Evolutionary conservation across 1,140 invertebrate genomes (phyloP), one percentile per base, ranked within the genome.

Genomic region (Pteromalus puparum): DNA sequence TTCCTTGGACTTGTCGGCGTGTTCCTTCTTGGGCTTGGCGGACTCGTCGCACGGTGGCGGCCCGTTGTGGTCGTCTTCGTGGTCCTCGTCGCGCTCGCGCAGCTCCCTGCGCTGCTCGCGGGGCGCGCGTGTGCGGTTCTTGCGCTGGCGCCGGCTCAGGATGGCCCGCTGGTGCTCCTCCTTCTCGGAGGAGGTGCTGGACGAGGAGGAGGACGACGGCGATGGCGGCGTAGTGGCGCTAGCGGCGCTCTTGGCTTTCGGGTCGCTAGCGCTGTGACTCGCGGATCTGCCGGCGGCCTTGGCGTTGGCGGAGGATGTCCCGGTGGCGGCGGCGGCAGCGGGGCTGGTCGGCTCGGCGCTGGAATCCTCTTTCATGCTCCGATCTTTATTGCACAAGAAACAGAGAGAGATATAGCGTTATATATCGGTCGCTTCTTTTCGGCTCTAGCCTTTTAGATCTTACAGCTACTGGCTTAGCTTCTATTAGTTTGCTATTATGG

Each of bases 141-240:
- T 93, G 21, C 91, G 91, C 79, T 94, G 93, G 7, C 93, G 86
- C 6, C 93, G 88, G 53, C 88, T 91, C 74, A 93, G 86, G 6
- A 83, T 86, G 10, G 87, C 70, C 42, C 86, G 82, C 24, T 86
- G 83, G 61, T 89, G 70, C 18, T 88, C 83, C 48, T 78, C 26
- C 24, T 65, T 28, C 15, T 18, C 53, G 26, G 67, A 21, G 1
- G 70, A 74, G 53, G 0, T 24, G 12, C 34, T 7, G 24, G 82
- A 83, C 2, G 74, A 77, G 28, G 82, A 83, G 28, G 82, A 83
- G 30, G 72, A 26, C 30, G 73, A 77, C 38, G 77, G 61, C n/a
- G 77, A 68, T 5, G 77, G 6, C n/a, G 77, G 67, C 42, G 30
- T 1, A 24, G 65, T 0, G 83, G 75, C 4, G 83, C 53, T 15